Base-by-base conservation (phyloP, 2,113 vertebrate genomes). In the Vidua macroura region DNA sequence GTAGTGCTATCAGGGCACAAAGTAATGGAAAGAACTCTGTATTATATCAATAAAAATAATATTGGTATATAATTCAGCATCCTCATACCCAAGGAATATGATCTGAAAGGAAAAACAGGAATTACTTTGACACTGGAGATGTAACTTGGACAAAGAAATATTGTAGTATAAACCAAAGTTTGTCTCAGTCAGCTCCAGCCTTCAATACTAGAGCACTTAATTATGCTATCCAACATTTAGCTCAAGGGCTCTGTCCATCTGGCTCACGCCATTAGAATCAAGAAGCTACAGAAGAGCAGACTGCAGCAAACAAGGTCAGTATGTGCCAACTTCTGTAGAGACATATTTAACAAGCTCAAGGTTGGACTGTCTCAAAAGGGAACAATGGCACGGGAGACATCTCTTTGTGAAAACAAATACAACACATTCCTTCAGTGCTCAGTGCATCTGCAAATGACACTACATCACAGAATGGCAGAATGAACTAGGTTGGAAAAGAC, bases 161-260 rank as follows among this genome's bases (percentile, higher is more conserved):
- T 2, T 73, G 70, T 73, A 83, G 30, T 39, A 69, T 21, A 63
- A 58, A 46, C 67, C 46, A 74, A 94, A 92, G 67, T 80, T 88
- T 91, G 72, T 83, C 51, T 95, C 79, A 56, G 62, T 37, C 64
- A 83, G 82, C 63, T 88, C 85, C 43, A 93, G 72, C 39, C 43
- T 92, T 85, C 84, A 85, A n/a, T 70, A 79, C 48, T 30, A 41
- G 21, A 66, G 52, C 72, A 59, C 53, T 94, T 94, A 92, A 95
- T 95, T 94, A 86, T 66, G 58, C 49, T 68, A 60, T 68, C 55
- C 85, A 93, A 52, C 55, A 83, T 63, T 83, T 79, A 90, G 75
- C 87, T 92, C 39, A 21, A 95, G 87, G 95, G 85, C 68, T 76
- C 49, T 64, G 95, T 74, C 94, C 93, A 93, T 96, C 93, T 97